Base-by-base conservation (phyloP, 2,888 invertebrate species). In the Teleiodes luculella region DNA sequence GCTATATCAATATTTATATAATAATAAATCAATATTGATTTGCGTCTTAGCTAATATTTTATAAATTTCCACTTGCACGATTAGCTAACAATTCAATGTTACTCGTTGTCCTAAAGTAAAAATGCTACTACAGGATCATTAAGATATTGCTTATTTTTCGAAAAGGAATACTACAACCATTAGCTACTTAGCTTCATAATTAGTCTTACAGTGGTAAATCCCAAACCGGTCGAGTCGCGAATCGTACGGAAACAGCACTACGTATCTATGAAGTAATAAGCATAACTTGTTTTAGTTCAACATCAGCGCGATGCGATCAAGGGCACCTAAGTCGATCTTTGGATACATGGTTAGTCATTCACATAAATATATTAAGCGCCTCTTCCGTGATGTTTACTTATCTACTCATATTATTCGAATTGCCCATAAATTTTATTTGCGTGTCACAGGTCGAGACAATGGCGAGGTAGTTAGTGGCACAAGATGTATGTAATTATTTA, bases 401-500 rank as follows among this genome's bases (percentile, higher is more conserved):
- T 43, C 28, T 20, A 28, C 28, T 43, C 28, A 28, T 5, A 43
- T n/a, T n/a, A 20, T 28, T 24, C 43, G 28, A 43, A 16, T 49
- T 24, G 28, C 13, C 24, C 37, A 28, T 50, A 30, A 39, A 39
- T 24, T 39, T 31, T 50, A 50, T 24, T 33, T 43, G 31, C 43
- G 41, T 52, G 46, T 46, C 30, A 48, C 35, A 48, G 30, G 55
- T 31, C 13, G 24, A 47, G 46, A 51, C 51, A 59, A 55, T 55
- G 53, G 53, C 53, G 46, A 51, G 28, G 55, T 53, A 36, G 37
- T 53, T 57, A 53, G 28, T 47, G 43, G 51, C 54, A n/a, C n/a
- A 60, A 53, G 52, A 54, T 55, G 49, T 45, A 56, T 55, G 60
- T 58, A 62, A 58, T 62, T 60, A 60, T 55, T 46, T 56, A 63